Evolutionary conservation across 2,888 invertebrate genomes (phyloP).

Genomic region (Meghimatium bilineatum): DNA sequence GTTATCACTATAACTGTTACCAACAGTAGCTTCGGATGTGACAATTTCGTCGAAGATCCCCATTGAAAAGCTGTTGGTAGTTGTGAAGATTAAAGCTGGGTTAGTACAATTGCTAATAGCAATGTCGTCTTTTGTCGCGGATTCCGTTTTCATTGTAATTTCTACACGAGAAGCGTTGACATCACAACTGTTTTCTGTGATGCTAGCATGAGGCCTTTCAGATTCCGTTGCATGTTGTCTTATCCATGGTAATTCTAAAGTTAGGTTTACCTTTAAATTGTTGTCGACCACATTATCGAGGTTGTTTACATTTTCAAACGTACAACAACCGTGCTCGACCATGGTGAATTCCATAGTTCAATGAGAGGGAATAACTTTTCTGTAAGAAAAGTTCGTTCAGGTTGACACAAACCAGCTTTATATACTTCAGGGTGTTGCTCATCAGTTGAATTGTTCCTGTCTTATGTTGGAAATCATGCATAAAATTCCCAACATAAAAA

Average conservation of each 20-base stretch:
- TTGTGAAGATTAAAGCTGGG: background rate
- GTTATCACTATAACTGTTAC: background rate
- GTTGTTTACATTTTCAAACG: background rate
- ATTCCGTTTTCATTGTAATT: background rate
- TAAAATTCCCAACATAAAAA: background rate
- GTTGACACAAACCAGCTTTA: background rate
- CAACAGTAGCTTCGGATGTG: background rate
- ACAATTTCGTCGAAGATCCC: background rate
- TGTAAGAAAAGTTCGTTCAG: background rate
- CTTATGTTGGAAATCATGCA: background rate
- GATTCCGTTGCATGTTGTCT: background rate
- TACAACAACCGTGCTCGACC: background rate
- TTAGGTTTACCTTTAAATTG: background rate
- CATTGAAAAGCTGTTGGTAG: slow-evolving; percentile 8
- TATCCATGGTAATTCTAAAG: slow-evolving; percentile 15
- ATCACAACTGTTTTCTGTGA: background rate
- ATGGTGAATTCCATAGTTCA: slow-evolving; percentile 7
- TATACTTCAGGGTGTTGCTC: background rate
- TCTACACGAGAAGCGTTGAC: background rate
- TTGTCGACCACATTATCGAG: background rate
- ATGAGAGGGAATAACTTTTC: too few relatives aligned
- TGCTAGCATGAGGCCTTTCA: background rate
- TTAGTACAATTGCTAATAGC: slow-evolving; percentile 8
- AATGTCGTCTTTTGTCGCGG: background rate
- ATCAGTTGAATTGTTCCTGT: background rate